These are phyloP conservation scores for Notocelia uddmanniana DNA, from an alignment of 2,888 invertebrate genomes.

Conservation along the genomic window DNA sequence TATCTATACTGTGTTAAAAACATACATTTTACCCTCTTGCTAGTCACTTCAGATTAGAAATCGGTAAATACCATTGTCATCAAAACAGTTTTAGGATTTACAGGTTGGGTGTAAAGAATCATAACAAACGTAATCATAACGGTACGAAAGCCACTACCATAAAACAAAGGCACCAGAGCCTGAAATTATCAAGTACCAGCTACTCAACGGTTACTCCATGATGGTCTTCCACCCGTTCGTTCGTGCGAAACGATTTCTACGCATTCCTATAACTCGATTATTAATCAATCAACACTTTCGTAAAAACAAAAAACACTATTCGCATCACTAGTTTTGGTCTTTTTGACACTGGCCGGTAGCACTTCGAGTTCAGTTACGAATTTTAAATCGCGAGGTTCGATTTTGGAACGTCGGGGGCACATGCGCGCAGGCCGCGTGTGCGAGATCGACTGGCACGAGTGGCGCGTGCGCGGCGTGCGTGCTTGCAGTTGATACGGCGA, in stretches of 20 bases:
- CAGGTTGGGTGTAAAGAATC: constrained; percentile 38
- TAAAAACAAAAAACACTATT: constrained; percentile 34
- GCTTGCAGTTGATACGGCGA: constrained; percentile 35
- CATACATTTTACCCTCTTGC: constrained; percentile 7
- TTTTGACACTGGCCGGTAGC: constrained; percentile 38
- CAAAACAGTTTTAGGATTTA: constrained; percentile 15
- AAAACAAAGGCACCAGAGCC: constrained; percentile 71
- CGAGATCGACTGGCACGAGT: constrained; percentile 62
- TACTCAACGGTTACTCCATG: constrained; percentile 67
- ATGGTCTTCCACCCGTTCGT: constrained; percentile 63
- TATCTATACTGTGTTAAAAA: constrained; percentile 11
- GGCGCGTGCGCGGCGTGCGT: constrained; percentile 57
- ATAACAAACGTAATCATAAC: constrained; percentile 56
- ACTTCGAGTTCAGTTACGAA: constrained; percentile 20
- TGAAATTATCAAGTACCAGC: constrained; percentile 71
- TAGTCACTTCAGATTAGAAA: constrained; percentile 16
- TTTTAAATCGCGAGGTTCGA: constrained; percentile 16
- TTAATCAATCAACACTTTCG: constrained; percentile 36
- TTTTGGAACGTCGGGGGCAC: constrained; percentile 41
- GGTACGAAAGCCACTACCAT: constrained; percentile 71
- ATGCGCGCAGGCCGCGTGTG: constrained; percentile 49
- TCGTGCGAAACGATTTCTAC: constrained; percentile 76
- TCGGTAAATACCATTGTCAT: constrained; percentile 28
- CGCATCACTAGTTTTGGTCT: constrained; percentile 46
- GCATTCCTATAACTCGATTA: constrained; percentile 61